These are phyloP conservation scores for Meteorus cinctellus DNA, from an alignment of 2,888 invertebrate genomes.

Conservation along the genomic window DNA sequence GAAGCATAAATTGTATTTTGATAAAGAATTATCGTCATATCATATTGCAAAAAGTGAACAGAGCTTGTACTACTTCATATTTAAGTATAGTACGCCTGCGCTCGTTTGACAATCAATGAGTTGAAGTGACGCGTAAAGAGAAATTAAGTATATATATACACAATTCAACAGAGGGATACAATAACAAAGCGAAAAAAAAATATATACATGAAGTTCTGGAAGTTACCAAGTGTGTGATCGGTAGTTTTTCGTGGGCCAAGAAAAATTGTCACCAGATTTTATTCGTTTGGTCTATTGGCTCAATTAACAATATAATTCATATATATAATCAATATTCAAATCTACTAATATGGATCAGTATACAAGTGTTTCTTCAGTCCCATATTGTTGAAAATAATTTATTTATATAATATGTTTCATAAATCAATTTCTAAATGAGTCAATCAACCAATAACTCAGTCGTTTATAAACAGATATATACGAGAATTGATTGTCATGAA, in stretches of 20 bases:
- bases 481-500: no score
- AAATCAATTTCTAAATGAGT: no score
- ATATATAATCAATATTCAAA: no score
- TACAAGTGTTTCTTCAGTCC: no score
- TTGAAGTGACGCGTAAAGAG: not conserved
- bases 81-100: not conserved
- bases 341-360: no score
- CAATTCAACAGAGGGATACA: not conserved
- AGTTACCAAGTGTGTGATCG: conserved; percentile 19
- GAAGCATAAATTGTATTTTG: conserved; percentile 8
- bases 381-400: no score
- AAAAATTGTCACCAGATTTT: conserved; percentile 44
- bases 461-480: no score
- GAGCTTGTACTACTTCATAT: not conserved
- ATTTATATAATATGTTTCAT: no score
- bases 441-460: no score
- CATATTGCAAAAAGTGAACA: not conserved
- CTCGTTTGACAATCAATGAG: not conserved
- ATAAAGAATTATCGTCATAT: not conserved
- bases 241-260: conserved; percentile 23
- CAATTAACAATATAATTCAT: no score
- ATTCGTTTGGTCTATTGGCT: conserved; percentile 22
- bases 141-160: not conserved
- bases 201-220: conserved; percentile 47
- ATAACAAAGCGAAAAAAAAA: conserved; percentile 39